Base-by-base conservation (phyloP, 2,797 vertebrate species). In the Borostomias antarcticus region DNA sequence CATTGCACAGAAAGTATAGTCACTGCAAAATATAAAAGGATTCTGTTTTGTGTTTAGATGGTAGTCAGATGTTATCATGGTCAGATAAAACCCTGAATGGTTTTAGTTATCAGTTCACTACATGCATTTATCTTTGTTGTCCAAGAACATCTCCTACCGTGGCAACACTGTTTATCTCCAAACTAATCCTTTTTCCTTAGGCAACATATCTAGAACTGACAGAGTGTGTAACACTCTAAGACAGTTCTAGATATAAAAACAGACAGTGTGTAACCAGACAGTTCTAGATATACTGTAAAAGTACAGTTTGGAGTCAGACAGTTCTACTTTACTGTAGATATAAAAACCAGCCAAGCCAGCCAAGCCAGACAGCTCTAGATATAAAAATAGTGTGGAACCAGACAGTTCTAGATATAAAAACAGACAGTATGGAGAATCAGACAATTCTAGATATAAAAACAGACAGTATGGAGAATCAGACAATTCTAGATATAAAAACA, bases 1-100 rank as follows among this genome's bases (percentile, higher is more conserved):
- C 72, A 82, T 87, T 81, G 72, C 77, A 80, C 64, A 50, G 60
- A 30, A 78, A 82, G 77, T 64, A 70, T 80, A 66, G 61, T 54
- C 30, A 23, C 25, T 8, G 25, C 13, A 43, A 45, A 67, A n/a
- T 25, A 67, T 0, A 43, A 43, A 15, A 43, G 5, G 0, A 43
- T n/a, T 35, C 10, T 35, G 5, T 35, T 35, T 35, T 3, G 75
- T 62, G 79, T 84, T 78, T 72, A 64, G 80, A 86, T 83, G 78
- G 74, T 68, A 73, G 75, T 78, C 5, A 11, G 77, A 83, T 82
- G 76, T 68, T 70, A 75, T 79, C 21, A 23, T 33, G 10, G 52
- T 15, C 45, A 60, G 61, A 77, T 80, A 68, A 68, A 74, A 81
- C 70, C 63, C 61, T 57, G 67, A 85, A 79, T 72, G 32, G 74